Evolutionary conservation across 2,888 invertebrate genomes (phyloP), one percentile per base, ranked within the genome.

Genomic region (Cerceris ruficornis): DNA sequence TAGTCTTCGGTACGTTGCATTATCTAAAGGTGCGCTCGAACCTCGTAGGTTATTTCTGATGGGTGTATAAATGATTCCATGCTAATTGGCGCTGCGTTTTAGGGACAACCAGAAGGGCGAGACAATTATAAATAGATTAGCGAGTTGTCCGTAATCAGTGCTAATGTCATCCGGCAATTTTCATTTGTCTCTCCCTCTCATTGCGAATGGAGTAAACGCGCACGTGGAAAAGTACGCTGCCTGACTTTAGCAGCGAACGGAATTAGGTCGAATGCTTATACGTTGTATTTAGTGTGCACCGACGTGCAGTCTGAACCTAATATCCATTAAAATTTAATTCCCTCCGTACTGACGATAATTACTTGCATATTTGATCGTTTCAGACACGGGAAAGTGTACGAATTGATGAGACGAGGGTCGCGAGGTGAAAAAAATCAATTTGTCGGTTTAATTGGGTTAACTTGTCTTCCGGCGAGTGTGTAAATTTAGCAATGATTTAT

Each of bases 81-180:
- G 85, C 86, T 90, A 90, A 91, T 89, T 86, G 87, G 85, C 80
- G 81, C 80, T 75, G 85, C 83, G 86, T 88, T 89, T 87, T 82
- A 87, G 83, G 68, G 28, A 28, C 28, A 67, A 71, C 59, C 55
- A 57, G 71, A 52, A 49, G 65, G 77, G 64, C 46, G 42, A 81
- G 79, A 86, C 88, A 90, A 91, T 91, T 91, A 91, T 89, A 89
- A 88, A 88, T 88, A 87, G 90, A 91, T 91, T 91, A 91, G 90
- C 83, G 87, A 82, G 78, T 65, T 42, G 67, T 68, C 59, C 49
- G 80, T 80, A 80, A 79, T 80, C 79, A 77, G 80, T 76, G 82
- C 67, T 85, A 85, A 85, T 86, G 86, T 77, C 87, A 79, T 77
- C 73, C 75, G 77, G 79, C 64, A 69, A 78, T 73, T 80, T 73